phyloP scores from a whole-genome alignment of 30 jellyfish, hydroid and myxozoan genomes.

The Aurelia coerulea region DNA sequence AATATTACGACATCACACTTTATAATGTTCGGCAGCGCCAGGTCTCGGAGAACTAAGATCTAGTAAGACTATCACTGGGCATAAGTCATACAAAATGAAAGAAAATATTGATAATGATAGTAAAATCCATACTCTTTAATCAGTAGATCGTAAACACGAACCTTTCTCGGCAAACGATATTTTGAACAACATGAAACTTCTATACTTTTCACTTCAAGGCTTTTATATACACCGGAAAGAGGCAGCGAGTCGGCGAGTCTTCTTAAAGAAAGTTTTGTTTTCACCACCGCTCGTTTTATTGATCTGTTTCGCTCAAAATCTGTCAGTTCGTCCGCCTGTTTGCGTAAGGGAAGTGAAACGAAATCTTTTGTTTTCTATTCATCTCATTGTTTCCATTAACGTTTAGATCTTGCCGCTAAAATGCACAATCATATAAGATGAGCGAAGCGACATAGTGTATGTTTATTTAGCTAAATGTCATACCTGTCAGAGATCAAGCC shows the following conservation, averaged over 20 bases:
- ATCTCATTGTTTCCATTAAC: conserved; percentile 20
- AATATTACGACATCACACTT: not conserved
- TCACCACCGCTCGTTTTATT: conserved; percentile 67
- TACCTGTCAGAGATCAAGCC: not conserved
- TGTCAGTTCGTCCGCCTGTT: conserved; percentile 66
- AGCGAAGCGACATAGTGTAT: conserved; percentile 38
- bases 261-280: conserved; percentile 39
- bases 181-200: conserved; percentile 12
- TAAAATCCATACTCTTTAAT: no score
- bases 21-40: not conserved
- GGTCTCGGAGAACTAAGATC: no score
- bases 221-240: conserved; percentile 73
- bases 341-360: conserved; percentile 72
- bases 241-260: conserved; percentile 77
- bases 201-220: conserved; percentile 11
- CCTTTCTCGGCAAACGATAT: conserved; percentile 2
- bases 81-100: no score
- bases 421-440: conserved; percentile 40
- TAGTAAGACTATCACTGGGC: no score
- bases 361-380: conserved; percentile 59
- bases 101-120: no score
- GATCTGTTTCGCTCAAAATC: conserved; percentile 63
- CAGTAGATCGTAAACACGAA: not conserved
- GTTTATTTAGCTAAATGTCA: not conserved
- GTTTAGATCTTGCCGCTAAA: conserved; percentile 67